Evolutionary conservation across 2,888 invertebrate genomes (phyloP).

Genomic region (Drosophila neonasuta): DNA sequence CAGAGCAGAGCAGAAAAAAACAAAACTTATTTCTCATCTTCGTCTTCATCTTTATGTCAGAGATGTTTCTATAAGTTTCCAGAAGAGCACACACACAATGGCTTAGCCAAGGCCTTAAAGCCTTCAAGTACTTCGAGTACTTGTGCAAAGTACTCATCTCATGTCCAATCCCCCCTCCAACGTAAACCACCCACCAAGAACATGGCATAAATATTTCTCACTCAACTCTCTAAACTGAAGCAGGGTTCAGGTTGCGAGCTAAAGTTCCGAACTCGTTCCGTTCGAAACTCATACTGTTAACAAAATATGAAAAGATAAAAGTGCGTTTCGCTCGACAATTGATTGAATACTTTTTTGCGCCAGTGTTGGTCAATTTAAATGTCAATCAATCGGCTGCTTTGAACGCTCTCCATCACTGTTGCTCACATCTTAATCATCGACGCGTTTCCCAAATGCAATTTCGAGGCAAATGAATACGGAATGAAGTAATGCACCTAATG

Average conservation of each 20-base stretch:
- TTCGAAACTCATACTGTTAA: slow-evolving; percentile 69
- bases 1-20: not conserved
- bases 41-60: not conserved
- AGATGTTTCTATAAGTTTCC: slow-evolving; percentile 26
- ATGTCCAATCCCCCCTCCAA: not conserved
- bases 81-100: slow-evolving; percentile 28
- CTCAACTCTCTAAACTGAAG: slow-evolving; percentile 57
- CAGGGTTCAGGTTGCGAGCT: slow-evolving; percentile 75
- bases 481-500: slow-evolving; percentile 62
- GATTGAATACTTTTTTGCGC: slow-evolving; percentile 51
- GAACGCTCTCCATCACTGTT: slow-evolving; percentile 58
- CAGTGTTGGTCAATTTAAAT: slow-evolving; percentile 33
- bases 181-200: not conserved
- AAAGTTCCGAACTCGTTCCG: slow-evolving; percentile 75
- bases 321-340: slow-evolving; percentile 53
- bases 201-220: slow-evolving; percentile 54
- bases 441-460: slow-evolving; percentile 14
- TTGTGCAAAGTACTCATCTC: slow-evolving; percentile 16
- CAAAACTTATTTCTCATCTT: slow-evolving; percentile 41
- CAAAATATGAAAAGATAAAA: slow-evolving; percentile 7
- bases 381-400: slow-evolving; percentile 61
- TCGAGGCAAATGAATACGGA: slow-evolving; percentile 69
- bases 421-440: slow-evolving; percentile 44
- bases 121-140: slow-evolving; percentile 21
- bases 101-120: slow-evolving; percentile 23